These are phyloP conservation scores for Drosophila novamexicana DNA, from an alignment of 1,140 invertebrate genomes.

Conservation along the genomic window DNA sequence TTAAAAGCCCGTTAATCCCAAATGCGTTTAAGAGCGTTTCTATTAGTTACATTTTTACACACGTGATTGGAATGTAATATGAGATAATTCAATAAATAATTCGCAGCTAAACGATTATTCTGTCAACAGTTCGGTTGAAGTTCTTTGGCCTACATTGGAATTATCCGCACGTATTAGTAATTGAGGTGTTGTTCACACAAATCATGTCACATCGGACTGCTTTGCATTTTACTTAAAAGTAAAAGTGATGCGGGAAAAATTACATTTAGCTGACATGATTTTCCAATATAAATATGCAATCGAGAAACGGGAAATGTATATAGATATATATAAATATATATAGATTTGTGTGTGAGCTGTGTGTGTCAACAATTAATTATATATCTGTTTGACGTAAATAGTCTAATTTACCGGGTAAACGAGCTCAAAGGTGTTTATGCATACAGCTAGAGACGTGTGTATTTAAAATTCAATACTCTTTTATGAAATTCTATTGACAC, in stretches of 20 bases:
- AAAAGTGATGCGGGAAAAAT: slow-evolving; percentile 27
- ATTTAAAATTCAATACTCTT: no score
- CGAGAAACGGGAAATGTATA: neutral
- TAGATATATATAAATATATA: neutral
- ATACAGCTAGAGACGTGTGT: neutral
- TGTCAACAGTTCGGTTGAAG: slow-evolving; percentile 1
- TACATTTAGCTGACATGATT: slow-evolving; percentile 1
- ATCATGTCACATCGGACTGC: slow-evolving; percentile 22
- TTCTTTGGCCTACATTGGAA: slow-evolving; percentile 31
- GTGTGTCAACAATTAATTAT: slow-evolving; percentile 4
- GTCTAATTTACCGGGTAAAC: slow-evolving; percentile 14
- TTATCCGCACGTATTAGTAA: slow-evolving; percentile 44
- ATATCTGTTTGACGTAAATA: neutral
- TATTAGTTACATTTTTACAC: slow-evolving; percentile 15
- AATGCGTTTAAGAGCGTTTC: neutral
- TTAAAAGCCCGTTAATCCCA: slow-evolving; percentile 10
- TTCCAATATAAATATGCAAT: slow-evolving; percentile 2
- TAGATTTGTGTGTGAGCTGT: neutral
- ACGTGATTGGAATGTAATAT: slow-evolving; percentile 13
- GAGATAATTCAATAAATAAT: slow-evolving; percentile 1
- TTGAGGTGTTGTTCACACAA: slow-evolving; percentile 21
- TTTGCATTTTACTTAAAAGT: slow-evolving; percentile 12
- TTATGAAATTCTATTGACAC: no score
- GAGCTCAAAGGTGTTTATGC: slow-evolving; percentile 9
- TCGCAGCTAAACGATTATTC: neutral